These are phyloP conservation scores for Darevskia nairensis DNA, from an alignment of 2,797 vertebrate species.

Conservation along the genomic window DNA sequence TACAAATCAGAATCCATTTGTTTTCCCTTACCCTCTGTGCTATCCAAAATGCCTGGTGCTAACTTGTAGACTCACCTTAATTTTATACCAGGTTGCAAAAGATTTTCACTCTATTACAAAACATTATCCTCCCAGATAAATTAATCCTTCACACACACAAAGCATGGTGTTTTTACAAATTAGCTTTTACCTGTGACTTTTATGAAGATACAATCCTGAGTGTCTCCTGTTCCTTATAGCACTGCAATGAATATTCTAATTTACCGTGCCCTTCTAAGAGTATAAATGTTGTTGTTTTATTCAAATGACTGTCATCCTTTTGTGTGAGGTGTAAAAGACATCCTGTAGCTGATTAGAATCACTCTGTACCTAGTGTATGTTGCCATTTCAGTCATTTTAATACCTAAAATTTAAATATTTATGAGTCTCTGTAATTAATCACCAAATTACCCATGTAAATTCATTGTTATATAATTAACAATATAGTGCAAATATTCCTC, in stretches of 20 bases:
- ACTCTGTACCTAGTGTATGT: neutral
- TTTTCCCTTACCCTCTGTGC: neutral
- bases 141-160: neutral
- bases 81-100: neutral
- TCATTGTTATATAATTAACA: slow-evolving; percentile 38
- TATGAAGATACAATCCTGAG: neutral
- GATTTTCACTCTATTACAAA: neutral
- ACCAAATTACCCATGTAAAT: slow-evolving; percentile 8
- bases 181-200: neutral
- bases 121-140: neutral
- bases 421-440: slow-evolving; percentile 30
- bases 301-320: neutral
- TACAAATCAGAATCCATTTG: neutral
- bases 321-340: neutral
- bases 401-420: slow-evolving; percentile 17
- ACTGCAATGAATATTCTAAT: neutral
- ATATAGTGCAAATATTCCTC: neutral
- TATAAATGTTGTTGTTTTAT: neutral
- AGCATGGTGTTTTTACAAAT: neutral
- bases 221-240: neutral
- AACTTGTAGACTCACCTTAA: neutral
- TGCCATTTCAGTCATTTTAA: neutral
- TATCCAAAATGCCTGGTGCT: neutral
- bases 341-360: neutral
- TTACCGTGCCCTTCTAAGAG: neutral